These are phyloP conservation scores for Heliconius erato DNA, from an alignment of 2,888 invertebrate genomes.

Conservation along the genomic window DNA sequence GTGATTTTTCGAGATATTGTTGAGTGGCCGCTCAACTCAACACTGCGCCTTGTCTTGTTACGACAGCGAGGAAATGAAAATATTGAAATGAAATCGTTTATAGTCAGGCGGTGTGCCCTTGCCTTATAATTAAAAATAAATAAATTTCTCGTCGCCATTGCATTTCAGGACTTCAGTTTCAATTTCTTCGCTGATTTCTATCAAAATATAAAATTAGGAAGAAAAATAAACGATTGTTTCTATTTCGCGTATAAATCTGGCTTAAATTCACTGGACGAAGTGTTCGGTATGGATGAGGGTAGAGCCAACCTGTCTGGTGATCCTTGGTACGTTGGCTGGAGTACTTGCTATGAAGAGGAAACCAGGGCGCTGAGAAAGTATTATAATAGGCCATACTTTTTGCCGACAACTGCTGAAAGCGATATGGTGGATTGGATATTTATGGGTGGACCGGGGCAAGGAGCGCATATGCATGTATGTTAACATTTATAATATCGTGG, in stretches of 20 bases:
- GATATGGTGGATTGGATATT: constrained; percentile 98
- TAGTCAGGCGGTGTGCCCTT: too few relatives aligned
- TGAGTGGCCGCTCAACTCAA: too few relatives aligned
- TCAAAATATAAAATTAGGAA: constrained; percentile 82
- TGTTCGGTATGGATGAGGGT: constrained; percentile 91
- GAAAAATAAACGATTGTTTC: constrained; percentile 90
- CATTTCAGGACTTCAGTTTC: constrained; percentile 89
- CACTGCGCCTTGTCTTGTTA: too few relatives aligned
- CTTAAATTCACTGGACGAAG: constrained; percentile 91
- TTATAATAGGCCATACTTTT: constrained; percentile 94
- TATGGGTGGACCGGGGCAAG: constrained; percentile 97
- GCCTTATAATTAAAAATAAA: neutral
- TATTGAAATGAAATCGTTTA: neutral
- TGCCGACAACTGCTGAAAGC: constrained; percentile 94
- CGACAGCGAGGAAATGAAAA: too few relatives aligned
- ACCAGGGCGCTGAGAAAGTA: constrained; percentile 91
- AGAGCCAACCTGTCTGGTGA: constrained; percentile 88
- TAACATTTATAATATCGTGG: neutral
- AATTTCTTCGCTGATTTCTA: constrained; percentile 93
- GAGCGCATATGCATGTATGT: constrained; percentile 97
- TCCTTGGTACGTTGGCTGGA: constrained; percentile 95
- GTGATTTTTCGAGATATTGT: too few relatives aligned
- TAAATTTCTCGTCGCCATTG: neutral
- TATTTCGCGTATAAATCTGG: constrained; percentile 98
- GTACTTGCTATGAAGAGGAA: constrained; percentile 95